These are phyloP conservation scores for Dysdera silvatica DNA, from an alignment of 1,140 invertebrate genomes.

Conservation along the genomic window DNA sequence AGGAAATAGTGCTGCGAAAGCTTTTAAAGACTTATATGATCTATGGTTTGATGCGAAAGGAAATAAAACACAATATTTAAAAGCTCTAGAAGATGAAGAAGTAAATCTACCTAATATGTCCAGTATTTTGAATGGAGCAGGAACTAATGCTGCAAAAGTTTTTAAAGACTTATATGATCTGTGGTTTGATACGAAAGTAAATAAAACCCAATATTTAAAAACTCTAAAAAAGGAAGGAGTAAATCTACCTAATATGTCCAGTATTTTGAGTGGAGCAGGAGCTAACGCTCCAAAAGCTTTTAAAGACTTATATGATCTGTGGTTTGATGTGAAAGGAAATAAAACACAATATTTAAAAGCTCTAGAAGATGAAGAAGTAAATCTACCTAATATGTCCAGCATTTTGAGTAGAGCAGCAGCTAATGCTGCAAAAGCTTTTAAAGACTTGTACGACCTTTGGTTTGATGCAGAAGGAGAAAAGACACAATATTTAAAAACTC, in stretches of 20 bases:
- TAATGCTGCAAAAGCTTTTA: slow-evolving; percentile 1
- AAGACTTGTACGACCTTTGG: background rate
- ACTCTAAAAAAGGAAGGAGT: background rate
- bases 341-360: slow-evolving; percentile 7
- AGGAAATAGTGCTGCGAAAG: background rate
- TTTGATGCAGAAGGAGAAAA: slow-evolving; percentile 3
- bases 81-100: background rate
- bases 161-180: slow-evolving; percentile 12
- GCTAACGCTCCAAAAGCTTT: background rate
- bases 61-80: slow-evolving; percentile 5
- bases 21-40: slow-evolving; percentile 16
- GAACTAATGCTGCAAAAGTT: background rate
- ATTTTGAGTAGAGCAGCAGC: slow-evolving; percentile 1
- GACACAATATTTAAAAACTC: background rate
- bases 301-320: background rate
- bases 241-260: background rate
- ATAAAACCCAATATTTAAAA: slow-evolving; percentile 12
- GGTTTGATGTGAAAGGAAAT: slow-evolving; percentile 4
- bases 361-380: background rate
- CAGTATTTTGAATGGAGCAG: background rate
- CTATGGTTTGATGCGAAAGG: slow-evolving; percentile 5
- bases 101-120: background rate
- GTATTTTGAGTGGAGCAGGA: background rate
- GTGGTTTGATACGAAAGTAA: background rate
- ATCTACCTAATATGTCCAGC: background rate